phyloP scores from a whole-genome alignment of 2,797 vertebrate genomes.

The Liasis olivaceus region DNA sequence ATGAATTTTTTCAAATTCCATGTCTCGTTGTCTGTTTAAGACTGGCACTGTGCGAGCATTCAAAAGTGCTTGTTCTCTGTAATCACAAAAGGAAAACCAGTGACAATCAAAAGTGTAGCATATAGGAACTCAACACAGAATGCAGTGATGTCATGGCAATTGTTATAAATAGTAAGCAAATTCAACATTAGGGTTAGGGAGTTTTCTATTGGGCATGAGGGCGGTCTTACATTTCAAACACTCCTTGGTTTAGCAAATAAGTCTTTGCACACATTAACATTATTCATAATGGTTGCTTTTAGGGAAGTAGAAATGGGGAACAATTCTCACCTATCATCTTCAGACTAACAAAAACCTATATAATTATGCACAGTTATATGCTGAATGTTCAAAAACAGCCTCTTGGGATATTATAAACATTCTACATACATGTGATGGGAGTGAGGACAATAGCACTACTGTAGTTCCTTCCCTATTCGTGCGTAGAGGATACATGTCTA shows the following conservation, averaged over 20 bases:
- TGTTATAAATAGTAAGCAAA: not conserved
- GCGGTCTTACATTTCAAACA: not conserved
- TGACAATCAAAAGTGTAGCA: not conserved
- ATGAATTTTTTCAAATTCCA: constrained; percentile 79
- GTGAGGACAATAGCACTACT: no score
- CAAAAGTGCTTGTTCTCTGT: constrained; percentile 89
- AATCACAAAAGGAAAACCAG: constrained; percentile 48
- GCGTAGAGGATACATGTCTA: no score
- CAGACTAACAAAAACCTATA: not conserved
- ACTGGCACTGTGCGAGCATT: constrained; percentile 83
- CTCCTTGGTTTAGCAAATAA: not conserved
- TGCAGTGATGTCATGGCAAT: not conserved
- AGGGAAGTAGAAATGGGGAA: not conserved
- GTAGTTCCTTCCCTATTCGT: no score
- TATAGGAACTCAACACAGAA: not conserved
- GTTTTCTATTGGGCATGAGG: not conserved
- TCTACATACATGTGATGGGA: no score
- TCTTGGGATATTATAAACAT: no score
- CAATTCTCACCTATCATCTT: not conserved
- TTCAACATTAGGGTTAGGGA: not conserved
- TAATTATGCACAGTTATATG: not conserved
- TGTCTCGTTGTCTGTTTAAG: constrained; percentile 80
- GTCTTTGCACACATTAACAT: not conserved
- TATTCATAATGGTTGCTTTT: not conserved
- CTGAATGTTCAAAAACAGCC: no score